A percentile compares a stretch with the other conserved stretches of the same genome.
Evolutionary conservation across 2,113 vertebrate genomes (phyloP).

Genomic region (Scomber colias): DNA sequence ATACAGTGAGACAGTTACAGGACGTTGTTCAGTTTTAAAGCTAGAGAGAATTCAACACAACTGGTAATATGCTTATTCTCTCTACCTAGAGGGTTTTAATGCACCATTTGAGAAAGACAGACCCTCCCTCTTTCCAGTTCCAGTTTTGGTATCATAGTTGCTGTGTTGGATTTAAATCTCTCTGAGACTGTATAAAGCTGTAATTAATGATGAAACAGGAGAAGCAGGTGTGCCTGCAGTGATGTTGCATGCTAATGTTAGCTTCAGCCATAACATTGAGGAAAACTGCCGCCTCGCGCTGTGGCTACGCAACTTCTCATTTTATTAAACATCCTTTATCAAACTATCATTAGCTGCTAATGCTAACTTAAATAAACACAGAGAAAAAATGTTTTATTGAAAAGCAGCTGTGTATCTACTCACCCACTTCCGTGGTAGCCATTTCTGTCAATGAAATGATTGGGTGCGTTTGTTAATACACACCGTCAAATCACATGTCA

Average conservation of each 20-base stretch:
- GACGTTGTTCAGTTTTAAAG: background rate
- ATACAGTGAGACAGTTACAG: background rate
- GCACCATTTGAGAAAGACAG: no score
- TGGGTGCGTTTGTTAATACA: conserved; percentile 17
- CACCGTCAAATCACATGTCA: background rate
- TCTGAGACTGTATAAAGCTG: background rate
- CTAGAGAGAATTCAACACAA: background rate
- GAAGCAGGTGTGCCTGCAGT: background rate
- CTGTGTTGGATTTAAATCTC: no score
- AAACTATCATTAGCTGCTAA: background rate
- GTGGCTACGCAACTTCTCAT: background rate
- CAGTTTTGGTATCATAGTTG: no score
- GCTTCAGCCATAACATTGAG: conserved; percentile 6
- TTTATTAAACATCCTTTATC: background rate
- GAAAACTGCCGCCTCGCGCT: background rate
- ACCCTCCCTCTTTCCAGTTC: no score
- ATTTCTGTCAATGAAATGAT: conserved; percentile 66
- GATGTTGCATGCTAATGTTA: conserved; percentile 19
- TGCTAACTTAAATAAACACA: no score
- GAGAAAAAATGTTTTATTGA: background rate
- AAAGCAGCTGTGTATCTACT: conserved; percentile 45
- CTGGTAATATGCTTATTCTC: background rate
- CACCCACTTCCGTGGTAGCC: conserved; percentile 83
- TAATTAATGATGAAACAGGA: background rate
- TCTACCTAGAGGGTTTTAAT: no score